Evolutionary conservation across 2,113 vertebrate species (phyloP), one percentile per base, ranked within the genome.

Genomic region (Brevimyrus niger): DNA sequence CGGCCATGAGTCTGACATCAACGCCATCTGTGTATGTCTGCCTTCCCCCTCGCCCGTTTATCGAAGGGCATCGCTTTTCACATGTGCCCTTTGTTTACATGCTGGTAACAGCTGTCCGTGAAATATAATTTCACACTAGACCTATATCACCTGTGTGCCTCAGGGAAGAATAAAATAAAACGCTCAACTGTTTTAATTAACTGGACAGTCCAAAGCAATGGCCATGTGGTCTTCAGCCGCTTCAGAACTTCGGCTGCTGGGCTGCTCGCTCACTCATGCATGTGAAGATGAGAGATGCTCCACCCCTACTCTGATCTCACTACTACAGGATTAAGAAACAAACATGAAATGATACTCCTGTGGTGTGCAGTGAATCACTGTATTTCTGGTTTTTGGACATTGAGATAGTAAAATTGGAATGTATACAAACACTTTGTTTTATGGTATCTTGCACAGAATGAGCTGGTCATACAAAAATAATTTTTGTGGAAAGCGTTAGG

Each of bases 1-100:
- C 0, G 98, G 98, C 93, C 98, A 99, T 0, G 98, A 99, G 95
- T 99, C 98, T 0, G 98, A 99, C 95, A 99, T 99, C 94, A 99
- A 99, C 0, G 98, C 98, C 94, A 99, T 99, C 94, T 99, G 98
- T 80, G 98, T 99, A 95, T 44, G 98, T 97, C 80, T 42, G 38
- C 86, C 51, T 50, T 10, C 86, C 44, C n/a, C 48, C 48, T 35
- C 46, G 10, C 48, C 46, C 44, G 0, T 83, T 19, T 83, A 23
- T 38, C 44, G 17, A 69, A 69, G 61, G 61, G 27, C 61, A 31
- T 69, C n/a, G 9, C 0, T 86, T 48, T 76, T 76, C 73, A 8
- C 82, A 21, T 47, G 82, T 42, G 19, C 82, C 9, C 3, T 23
- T 44, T 44, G 21, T n/a, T 47, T 84, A 46, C 48, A 86, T 50